Conservation (phyloP, 2,888 invertebrate species). For the Drosophila mayaguana region DNA sequence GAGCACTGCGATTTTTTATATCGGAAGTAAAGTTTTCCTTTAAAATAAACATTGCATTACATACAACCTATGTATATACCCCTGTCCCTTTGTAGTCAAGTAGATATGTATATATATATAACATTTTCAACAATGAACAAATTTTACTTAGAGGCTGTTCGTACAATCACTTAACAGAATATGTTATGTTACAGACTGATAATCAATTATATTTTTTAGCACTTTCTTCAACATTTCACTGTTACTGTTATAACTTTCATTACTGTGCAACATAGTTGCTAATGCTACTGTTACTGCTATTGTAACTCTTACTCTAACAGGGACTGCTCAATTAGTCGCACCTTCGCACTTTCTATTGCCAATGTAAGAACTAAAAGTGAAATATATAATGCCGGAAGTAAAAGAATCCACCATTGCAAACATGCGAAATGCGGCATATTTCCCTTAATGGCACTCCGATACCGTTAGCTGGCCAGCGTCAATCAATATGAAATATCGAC, state of each 20-base stretch:
- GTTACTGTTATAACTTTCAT: no score
- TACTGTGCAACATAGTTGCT: no score
- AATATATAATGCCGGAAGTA: slow-evolving; percentile 23
- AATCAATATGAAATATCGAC: slow-evolving; percentile 33
- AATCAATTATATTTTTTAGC: background rate
- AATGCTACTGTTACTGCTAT: background rate
- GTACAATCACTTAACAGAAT: background rate
- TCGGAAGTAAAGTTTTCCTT: no score
- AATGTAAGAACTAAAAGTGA: slow-evolving; percentile 11
- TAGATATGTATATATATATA: background rate
- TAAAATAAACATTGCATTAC: background rate
- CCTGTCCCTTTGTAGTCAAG: no score
- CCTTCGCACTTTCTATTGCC: slow-evolving; percentile 17
- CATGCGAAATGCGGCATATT: slow-evolving; percentile 9
- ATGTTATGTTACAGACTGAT: background rate
- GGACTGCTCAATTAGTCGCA: background rate
- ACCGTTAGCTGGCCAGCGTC: slow-evolving; percentile 35
- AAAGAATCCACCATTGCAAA: slow-evolving; percentile 17
- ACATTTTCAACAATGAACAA: background rate
- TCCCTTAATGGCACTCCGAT: slow-evolving; percentile 15
- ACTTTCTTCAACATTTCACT: background rate
- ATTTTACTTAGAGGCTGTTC: background rate
- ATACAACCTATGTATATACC: no score
- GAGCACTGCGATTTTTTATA: background rate
- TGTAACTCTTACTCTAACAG: background rate